Conservation (phyloP, 2,888 invertebrate genomes). For the Scaptomyza caliginosa region DNA sequence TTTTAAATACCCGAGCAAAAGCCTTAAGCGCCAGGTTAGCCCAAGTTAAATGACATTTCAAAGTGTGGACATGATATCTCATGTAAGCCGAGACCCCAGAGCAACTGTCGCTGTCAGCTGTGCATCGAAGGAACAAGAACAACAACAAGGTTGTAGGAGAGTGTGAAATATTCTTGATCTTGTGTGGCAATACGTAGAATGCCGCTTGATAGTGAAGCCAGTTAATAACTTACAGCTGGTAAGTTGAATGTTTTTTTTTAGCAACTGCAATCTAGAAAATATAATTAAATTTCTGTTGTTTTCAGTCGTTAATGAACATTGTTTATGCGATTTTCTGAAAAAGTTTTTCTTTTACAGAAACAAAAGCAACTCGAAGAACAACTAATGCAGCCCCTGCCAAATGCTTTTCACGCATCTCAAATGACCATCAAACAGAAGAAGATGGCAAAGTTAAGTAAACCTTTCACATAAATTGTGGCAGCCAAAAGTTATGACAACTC, state of each 20-base stretch:
- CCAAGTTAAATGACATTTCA: slow-evolving; percentile 69
- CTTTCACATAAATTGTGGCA: slow-evolving; percentile 48
- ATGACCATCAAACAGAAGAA: slow-evolving; percentile 52
- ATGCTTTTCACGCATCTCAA: slow-evolving; percentile 40
- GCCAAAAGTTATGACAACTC: slow-evolving; percentile 63
- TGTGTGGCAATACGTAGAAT: slow-evolving; percentile 20
- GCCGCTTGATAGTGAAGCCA: not conserved
- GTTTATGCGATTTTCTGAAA: not conserved
- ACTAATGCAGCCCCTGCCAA: slow-evolving; percentile 10
- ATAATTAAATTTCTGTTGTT: slow-evolving; percentile 10
- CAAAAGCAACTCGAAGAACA: not conserved
- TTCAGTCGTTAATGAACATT: slow-evolving; percentile 11
- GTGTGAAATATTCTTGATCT: slow-evolving; percentile 7
- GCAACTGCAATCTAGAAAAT: not conserved
- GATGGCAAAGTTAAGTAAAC: slow-evolving; percentile 29
- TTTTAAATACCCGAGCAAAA: slow-evolving; percentile 53
- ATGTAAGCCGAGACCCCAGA: slow-evolving; percentile 40
- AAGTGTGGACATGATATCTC: slow-evolving; percentile 69
- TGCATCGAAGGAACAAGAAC: not conserved
- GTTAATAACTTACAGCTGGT: not conserved
- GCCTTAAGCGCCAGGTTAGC: slow-evolving; percentile 45
- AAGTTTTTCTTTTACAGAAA: not conserved
- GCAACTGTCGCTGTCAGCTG: slow-evolving; percentile 47
- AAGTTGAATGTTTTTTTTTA: not conserved
- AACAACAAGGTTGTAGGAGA: slow-evolving; percentile 2